Percentiles rank a stretch among this genome's conserved stretches.
Evolutionary conservation across 2,113 vertebrate genomes (phyloP).

Genomic region (Sinocyclocheilus rhinocerous): DNA sequence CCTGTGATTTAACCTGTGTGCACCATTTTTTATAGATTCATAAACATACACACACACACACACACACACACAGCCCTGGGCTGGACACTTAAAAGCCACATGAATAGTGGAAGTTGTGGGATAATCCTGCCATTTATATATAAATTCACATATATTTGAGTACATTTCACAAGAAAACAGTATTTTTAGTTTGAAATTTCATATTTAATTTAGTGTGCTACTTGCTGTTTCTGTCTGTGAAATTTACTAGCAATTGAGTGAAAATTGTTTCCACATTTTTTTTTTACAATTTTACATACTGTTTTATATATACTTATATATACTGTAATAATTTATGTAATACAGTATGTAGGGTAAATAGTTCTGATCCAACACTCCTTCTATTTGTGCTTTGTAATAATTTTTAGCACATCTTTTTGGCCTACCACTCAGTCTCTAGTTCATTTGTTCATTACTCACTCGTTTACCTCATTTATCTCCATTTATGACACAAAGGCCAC

Average conservation of each 20-base stretch:
- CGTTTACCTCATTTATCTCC: conserved; percentile 22
- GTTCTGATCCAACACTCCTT: not conserved
- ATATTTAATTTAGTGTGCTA: too few species aligned
- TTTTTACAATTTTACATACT: too few species aligned
- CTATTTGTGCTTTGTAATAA: not conserved
- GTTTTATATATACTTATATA: too few species aligned
- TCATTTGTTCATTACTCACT: conserved; percentile 16
- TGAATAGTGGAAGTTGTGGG: conserved; percentile 81
- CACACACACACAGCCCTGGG: conserved; percentile 75
- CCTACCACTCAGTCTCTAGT: not conserved
- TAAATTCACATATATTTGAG: not conserved
- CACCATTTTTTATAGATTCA: conserved; percentile 12
- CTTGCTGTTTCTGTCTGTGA: too few species aligned
- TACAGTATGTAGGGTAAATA: not conserved
- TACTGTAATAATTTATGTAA: too few species aligned
- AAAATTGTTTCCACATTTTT: too few species aligned
- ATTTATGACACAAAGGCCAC: conserved; percentile 1
- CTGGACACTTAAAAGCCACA: conserved; percentile 87
- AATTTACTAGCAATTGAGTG: too few species aligned
- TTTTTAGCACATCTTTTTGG: not conserved
- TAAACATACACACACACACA: conserved; percentile 49
- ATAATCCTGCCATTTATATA: conserved; percentile 81
- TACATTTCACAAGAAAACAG: too few species aligned
- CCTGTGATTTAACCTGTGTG: conserved; percentile 24
- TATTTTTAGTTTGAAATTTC: too few species aligned